A percentile compares a stretch with the other conserved stretches of the same genome.
These are phyloP conservation scores for Falcunculus frontatus DNA, from an alignment of 2,113 vertebrate genomes.

Conservation along the genomic window DNA sequence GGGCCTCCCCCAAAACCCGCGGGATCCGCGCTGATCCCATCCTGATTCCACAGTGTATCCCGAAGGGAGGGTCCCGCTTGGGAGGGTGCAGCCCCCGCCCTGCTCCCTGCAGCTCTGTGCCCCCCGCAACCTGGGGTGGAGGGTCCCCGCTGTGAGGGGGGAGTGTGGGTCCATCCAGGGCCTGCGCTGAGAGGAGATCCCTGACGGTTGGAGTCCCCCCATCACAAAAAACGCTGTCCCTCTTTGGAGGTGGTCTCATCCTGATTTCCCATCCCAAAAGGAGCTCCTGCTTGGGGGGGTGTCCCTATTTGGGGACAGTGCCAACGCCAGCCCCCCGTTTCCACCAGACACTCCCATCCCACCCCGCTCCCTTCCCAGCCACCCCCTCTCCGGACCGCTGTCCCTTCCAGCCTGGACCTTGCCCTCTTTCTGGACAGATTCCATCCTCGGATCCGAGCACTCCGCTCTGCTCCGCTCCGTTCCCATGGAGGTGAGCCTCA, in stretches of 20 bases:
- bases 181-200: neutral
- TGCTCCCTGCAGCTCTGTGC: neutral
- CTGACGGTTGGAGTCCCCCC: too few species aligned
- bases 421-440: neutral
- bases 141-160: too few species aligned
- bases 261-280: neutral
- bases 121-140: neutral
- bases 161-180: neutral
- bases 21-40: neutral
- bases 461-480: fast-evolving
- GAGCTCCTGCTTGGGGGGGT: neutral
- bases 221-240: neutral
- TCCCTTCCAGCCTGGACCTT: neutral
- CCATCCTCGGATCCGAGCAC: fast-evolving
- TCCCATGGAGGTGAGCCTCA: neutral
- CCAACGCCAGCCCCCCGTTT: neutral
- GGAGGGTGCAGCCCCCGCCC: too few species aligned
- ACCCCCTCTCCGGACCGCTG: neutral
- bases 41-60: neutral
- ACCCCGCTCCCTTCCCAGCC: neutral
- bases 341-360: neutral
- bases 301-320: too few species aligned
- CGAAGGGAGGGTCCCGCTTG: too few species aligned
- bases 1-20: neutral
- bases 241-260: neutral